Conservation (phyloP, 1,140 invertebrate species). For the Anastrepha obliqua region DNA sequence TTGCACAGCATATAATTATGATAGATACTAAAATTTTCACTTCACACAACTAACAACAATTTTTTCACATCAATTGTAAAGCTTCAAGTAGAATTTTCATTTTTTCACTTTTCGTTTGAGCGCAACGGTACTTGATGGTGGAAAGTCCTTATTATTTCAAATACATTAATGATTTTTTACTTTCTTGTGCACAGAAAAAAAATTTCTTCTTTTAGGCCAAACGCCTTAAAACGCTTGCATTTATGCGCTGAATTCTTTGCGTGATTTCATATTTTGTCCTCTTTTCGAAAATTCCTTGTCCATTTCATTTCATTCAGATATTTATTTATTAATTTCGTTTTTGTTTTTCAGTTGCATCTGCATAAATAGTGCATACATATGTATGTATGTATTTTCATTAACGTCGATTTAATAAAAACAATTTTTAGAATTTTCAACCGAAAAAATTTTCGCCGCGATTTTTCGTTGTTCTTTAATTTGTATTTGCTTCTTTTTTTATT, state of each 20-base stretch:
- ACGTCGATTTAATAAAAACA: background rate
- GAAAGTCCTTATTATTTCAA: background rate
- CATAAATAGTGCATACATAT: background rate
- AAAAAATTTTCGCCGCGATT: background rate
- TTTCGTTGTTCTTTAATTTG: background rate
- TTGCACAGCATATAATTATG: constrained; percentile 49
- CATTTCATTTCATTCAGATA: constrained; percentile 8
- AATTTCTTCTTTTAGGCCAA: background rate
- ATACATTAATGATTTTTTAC: background rate
- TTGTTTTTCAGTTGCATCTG: background rate
- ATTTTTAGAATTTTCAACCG: constrained; percentile 4
- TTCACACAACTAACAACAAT: constrained; percentile 24
- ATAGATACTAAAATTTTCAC: constrained; percentile 55
- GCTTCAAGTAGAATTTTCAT: constrained; percentile 18
- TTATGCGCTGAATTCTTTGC: background rate
- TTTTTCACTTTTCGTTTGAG: constrained; percentile 16
- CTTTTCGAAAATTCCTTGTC: background rate
- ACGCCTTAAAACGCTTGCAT: background rate
- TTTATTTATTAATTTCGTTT: constrained; percentile 10
- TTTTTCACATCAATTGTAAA: constrained; percentile 6
- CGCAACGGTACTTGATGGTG: constrained; percentile 16
- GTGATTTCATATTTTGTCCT: background rate
- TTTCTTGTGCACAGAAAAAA: constrained; percentile 1
- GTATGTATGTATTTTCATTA: background rate
- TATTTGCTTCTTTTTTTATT: background rate